Percentiles rank a stretch among this genome's conserved stretches.
These are phyloP conservation scores for Calliphora vomitoria DNA, from an alignment of 2,888 invertebrate species.

Conservation along the genomic window DNA sequence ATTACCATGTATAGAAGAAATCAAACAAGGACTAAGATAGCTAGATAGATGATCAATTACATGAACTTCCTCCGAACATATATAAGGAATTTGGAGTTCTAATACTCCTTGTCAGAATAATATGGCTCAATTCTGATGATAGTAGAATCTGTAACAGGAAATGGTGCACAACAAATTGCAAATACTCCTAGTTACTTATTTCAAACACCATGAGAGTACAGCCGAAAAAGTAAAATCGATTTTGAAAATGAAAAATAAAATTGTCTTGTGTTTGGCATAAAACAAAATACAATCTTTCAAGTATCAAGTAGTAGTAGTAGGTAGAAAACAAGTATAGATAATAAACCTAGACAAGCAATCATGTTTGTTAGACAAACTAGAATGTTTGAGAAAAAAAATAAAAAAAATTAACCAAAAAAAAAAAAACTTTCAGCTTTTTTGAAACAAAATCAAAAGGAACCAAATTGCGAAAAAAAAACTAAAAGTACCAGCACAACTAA, in stretches of 20 bases:
- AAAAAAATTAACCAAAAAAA: constrained; percentile 12
- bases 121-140: no score
- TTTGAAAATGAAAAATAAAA: constrained; percentile 30
- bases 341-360: constrained; percentile 69
- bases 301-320: constrained; percentile 31
- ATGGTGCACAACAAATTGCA: constrained; percentile 30
- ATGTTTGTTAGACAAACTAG: constrained; percentile 67
- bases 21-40: no score
- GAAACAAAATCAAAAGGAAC: constrained; percentile 17
- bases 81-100: no score
- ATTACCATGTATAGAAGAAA: no score
- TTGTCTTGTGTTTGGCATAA: constrained; percentile 64
- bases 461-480: constrained; percentile 33
- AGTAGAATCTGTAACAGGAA: neutral
- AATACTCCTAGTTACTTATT: neutral
- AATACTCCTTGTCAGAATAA: no score
- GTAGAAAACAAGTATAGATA: constrained; percentile 65
- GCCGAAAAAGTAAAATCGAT: constrained; percentile 37
- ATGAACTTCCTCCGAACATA: no score
- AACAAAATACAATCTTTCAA: constrained; percentile 68
- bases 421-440: constrained; percentile 48
- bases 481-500: constrained; percentile 27
- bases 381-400: constrained; percentile 40
- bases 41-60: no score
- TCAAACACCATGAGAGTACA: neutral